These are phyloP conservation scores for Trinectes maculatus DNA, from an alignment of 2,113 vertebrate species.

Conservation along the genomic window DNA sequence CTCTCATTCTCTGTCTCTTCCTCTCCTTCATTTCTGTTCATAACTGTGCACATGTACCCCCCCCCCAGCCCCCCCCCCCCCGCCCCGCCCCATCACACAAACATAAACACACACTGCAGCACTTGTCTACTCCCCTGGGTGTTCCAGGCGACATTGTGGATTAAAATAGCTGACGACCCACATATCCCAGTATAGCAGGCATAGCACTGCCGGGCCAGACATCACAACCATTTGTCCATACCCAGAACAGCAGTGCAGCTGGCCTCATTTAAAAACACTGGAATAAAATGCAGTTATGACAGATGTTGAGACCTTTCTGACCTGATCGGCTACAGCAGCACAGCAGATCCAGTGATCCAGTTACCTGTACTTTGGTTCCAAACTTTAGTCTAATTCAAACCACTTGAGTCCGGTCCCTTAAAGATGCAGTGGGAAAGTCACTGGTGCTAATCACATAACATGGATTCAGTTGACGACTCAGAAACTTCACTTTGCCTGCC, in stretches of 20 bases:
- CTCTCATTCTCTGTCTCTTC: not conserved
- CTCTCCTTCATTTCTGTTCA: not conserved
- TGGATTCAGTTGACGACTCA: conserved; percentile 39
- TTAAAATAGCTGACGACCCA: conserved; percentile 84
- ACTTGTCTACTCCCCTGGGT: conserved; percentile 75
- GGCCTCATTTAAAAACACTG: conserved; percentile 17
- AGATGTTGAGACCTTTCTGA: conserved; percentile 4
- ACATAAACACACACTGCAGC: conserved; percentile 57
- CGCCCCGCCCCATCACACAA: not conserved
- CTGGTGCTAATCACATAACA: conserved; percentile 24
- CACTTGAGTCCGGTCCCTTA: conserved; percentile 7
- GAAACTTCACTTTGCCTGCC: conserved; percentile 14
- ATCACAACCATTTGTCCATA: conserved; percentile 50
- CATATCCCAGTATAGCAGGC: conserved; percentile 65
- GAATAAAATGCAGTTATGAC: conserved; percentile 3
- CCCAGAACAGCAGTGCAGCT: conserved; percentile 28
- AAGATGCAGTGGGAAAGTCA: conserved; percentile 16
- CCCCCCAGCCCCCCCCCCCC: not conserved
- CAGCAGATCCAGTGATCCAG: not conserved
- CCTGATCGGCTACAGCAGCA: not conserved
- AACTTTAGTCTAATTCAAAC: not conserved
- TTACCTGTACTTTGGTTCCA: not conserved
- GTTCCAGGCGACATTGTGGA: conserved; percentile 76
- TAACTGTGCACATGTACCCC: not conserved
- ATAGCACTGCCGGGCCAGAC: conserved; percentile 57